A percentile compares a stretch with the other conserved stretches of the same genome.
These are phyloP conservation scores for Perdita meconis DNA, from an alignment of 2,888 invertebrate genomes.

Conservation along the genomic window DNA sequence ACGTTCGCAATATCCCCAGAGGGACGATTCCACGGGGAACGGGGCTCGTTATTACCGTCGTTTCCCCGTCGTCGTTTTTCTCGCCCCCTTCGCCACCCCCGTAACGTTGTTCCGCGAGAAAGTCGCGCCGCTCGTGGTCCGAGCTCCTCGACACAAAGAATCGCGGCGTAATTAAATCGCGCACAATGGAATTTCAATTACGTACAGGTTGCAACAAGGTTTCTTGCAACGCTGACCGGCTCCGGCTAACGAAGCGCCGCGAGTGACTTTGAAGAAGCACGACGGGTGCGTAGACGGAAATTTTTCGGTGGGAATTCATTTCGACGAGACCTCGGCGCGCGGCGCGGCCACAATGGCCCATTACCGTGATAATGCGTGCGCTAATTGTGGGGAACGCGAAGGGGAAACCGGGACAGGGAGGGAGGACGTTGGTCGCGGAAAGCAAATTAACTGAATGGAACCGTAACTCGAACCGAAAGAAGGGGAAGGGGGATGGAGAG, in stretches of 20 bases:
- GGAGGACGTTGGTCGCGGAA: not conserved
- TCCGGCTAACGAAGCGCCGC: not conserved
- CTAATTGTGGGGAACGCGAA: constrained; percentile 10
- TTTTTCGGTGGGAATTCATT: constrained; percentile 7
- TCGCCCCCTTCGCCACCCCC: not conserved
- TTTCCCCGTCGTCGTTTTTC: constrained; percentile 19
- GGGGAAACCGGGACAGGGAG: not conserved
- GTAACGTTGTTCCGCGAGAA: not conserved
- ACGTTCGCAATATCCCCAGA: constrained; percentile 32
- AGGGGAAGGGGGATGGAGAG: constrained; percentile 21
- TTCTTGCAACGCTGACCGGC: constrained; percentile 25
- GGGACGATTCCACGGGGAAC: constrained; percentile 29
- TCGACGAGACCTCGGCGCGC: not conserved
- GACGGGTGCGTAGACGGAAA: not conserved
- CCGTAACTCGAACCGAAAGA: constrained; percentile 45
- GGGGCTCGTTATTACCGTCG: constrained; percentile 35
- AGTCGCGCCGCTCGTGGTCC: not conserved
- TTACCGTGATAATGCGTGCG: constrained; percentile 18
- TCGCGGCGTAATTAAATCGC: constrained; percentile 31
- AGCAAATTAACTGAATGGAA: constrained; percentile 29
- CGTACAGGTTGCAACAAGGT: constrained; percentile 47
- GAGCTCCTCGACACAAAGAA: constrained; percentile 1
- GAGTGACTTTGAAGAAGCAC: constrained; percentile 5
- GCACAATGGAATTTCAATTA: constrained; percentile 51
- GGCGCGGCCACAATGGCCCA: constrained; percentile 10